A percentile compares a stretch with the other conserved stretches of the same genome.
Evolutionary conservation across 2,797 vertebrate genomes (phyloP).

Genomic region (Myripristis murdjan): DNA sequence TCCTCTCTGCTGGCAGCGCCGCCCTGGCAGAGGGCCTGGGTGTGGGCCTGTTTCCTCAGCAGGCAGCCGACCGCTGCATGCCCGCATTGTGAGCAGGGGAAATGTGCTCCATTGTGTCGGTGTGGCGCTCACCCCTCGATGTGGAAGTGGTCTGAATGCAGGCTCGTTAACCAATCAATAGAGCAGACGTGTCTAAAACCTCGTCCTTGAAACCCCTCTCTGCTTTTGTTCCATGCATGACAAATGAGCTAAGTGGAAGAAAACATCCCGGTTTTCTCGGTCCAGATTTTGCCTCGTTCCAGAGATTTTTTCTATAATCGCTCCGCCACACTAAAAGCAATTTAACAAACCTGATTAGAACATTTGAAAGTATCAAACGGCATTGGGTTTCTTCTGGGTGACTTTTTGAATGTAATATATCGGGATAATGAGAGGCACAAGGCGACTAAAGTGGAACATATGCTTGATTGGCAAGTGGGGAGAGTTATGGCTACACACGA

Average conservation of each 20-base stretch:
- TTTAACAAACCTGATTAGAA: conserved; percentile 71
- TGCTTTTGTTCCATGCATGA: conserved; percentile 79
- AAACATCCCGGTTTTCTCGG: conserved; percentile 46
- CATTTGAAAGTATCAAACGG: conserved; percentile 50
- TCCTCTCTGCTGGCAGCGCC: conserved; percentile 56
- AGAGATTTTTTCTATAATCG: conserved; percentile 59
- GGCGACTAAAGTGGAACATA: conserved; percentile 61
- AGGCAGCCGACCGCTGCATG: conserved; percentile 59
- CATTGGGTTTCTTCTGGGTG: conserved; percentile 45
- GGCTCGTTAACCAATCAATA: conserved; percentile 86
- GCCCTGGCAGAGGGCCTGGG: conserved; percentile 72
- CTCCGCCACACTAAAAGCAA: conserved; percentile 53
- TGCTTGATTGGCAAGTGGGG: conserved; percentile 63
- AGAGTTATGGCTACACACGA: conserved; percentile 56
- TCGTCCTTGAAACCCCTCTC: conserved; percentile 79
- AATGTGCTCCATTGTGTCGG: conserved; percentile 84
- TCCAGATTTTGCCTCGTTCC: conserved; percentile 50
- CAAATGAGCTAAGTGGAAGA: conserved; percentile 77
- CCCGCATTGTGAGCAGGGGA: conserved; percentile 78
- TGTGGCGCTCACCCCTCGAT: conserved; percentile 67
- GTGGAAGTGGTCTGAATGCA: conserved; percentile 81
- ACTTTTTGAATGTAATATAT: conserved; percentile 49
- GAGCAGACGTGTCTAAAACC: conserved; percentile 82
- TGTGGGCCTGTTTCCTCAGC: conserved; percentile 66
- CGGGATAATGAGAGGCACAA: conserved; percentile 42